Base-by-base conservation (phyloP, 2,888 invertebrate species). In the Gastracanthus pulcherrimus region DNA sequence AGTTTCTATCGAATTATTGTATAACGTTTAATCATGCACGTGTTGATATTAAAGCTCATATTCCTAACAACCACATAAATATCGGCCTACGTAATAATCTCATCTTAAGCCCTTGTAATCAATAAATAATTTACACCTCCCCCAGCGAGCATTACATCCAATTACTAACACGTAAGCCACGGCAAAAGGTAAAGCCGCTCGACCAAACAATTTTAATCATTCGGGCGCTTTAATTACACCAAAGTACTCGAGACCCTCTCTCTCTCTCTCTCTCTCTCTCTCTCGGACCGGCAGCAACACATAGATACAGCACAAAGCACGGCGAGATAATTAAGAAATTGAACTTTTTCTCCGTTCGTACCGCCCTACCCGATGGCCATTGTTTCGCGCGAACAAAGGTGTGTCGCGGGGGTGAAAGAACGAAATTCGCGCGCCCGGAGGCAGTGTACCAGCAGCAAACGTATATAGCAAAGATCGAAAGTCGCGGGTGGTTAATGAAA, bases 271-370 rank as follows among this genome's bases (percentile, higher is more conserved):
- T n/a, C n/a, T n/a, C n/a, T n/a, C n/a, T n/a, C n/a, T 36, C 45
- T 19, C 6, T 0, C n/a, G 13, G 36, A 1, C 62, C 26, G 38
- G 26, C 9, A 26, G 11, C 13, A 5, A 16, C 7, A 58, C 13
- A 3, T 23, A 29, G 58, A 26, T 23, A 13, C 26, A 9, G 13
- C 13, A 58, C 60, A 58, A 75, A 60, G 48, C 41, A 41, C 16
- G n/a, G 51, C 38, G 7, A 69, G 67, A 58, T 62, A 69, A 75
- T 80, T 80, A 80, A 75, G 48, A 62, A 80, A 74, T 80, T 74
- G 19, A 13, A 34, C 58, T 72, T 48, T 60, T 67, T 23, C 60
- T 51, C 4, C 3, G 2, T 38, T 29, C 26, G 31, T 23, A 6
- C 36, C 16, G 38, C n/a, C 23, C 0, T 36, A 9, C 11, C 19